phyloP scores from a whole-genome alignment of 2,797 vertebrate species.

The Melanotaenia nigrans region DNA sequence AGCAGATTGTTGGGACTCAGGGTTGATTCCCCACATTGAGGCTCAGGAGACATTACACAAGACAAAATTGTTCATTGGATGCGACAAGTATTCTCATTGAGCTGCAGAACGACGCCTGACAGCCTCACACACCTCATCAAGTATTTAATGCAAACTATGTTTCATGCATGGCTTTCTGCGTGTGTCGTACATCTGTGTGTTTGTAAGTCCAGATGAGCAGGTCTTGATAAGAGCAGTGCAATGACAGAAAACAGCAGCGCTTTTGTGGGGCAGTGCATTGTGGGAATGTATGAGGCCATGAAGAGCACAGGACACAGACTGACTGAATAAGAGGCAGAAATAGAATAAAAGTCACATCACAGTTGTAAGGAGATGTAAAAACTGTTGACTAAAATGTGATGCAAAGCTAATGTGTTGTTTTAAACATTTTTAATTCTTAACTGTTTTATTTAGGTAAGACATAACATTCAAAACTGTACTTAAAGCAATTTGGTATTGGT shows the following conservation, averaged over 20 bases:
- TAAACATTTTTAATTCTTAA: background rate
- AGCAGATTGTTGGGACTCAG: slow-evolving; percentile 45
- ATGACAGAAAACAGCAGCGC: slow-evolving; percentile 28
- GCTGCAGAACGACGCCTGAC: slow-evolving; percentile 64
- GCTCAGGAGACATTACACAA: slow-evolving; percentile 66
- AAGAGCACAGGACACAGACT: slow-evolving; percentile 25
- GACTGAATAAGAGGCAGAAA: slow-evolving; percentile 30
- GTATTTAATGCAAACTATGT: slow-evolving; percentile 76
- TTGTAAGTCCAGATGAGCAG: slow-evolving; percentile 41
- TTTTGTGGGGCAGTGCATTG: slow-evolving; percentile 54
- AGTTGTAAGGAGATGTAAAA: slow-evolving; percentile 13
- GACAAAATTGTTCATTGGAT: slow-evolving; percentile 72
- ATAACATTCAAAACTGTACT: background rate
- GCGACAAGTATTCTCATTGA: slow-evolving; percentile 62
- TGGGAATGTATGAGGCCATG: slow-evolving; percentile 23
- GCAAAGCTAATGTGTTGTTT: background rate
- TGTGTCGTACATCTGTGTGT: slow-evolving; percentile 39
- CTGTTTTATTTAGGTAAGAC: background rate
- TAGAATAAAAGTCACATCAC: slow-evolving; percentile 11
- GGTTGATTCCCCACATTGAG: slow-evolving; percentile 34
- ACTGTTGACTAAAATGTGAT: background rate
- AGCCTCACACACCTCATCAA: slow-evolving; percentile 75
- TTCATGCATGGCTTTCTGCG: slow-evolving; percentile 71
- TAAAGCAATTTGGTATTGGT: slow-evolving; percentile 1
- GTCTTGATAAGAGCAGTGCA: slow-evolving; percentile 43